phyloP scores from a whole-genome alignment of 2,113 vertebrate genomes.

The Chionis minor region DNA sequence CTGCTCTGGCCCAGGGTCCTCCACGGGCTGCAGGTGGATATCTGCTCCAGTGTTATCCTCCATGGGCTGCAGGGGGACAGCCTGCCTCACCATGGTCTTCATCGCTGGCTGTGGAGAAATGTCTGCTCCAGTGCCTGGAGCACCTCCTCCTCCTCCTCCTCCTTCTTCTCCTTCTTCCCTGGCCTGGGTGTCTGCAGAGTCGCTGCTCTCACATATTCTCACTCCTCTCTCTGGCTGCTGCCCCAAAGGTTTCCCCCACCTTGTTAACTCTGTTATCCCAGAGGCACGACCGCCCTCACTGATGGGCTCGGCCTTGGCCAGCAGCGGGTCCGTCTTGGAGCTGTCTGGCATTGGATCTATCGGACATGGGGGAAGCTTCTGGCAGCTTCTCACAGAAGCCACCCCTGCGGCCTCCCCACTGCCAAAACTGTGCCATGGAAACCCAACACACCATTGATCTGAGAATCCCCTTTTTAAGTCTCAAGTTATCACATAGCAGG shows the following conservation, averaged over 20 bases:
- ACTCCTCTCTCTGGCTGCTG: not conserved
- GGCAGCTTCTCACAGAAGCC: not conserved
- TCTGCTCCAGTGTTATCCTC: not conserved
- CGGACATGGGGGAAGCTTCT: not conserved
- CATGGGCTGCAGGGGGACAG: not conserved
- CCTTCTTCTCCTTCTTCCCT: not conserved
- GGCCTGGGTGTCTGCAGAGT: not conserved
- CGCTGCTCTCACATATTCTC: not conserved
- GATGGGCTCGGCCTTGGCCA: not conserved
- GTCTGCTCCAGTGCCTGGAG: not conserved
- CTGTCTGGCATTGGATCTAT: not conserved
- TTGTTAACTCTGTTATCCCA: not conserved
- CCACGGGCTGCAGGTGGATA: not conserved
- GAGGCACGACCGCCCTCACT: not conserved
- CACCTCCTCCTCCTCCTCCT: not conserved
- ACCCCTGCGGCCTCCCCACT: not conserved
- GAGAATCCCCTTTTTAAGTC: not conserved
- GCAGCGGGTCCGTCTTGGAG: not conserved
- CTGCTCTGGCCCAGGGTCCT: not conserved
- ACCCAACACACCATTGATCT: not conserved
- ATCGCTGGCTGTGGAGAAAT: not conserved
- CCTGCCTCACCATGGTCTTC: not conserved
- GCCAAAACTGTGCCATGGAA: not conserved
- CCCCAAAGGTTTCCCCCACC: too few relatives aligned
- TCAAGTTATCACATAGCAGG: not conserved